These are phyloP conservation scores for Euplagia quadripunctaria DNA, from an alignment of 2,888 invertebrate genomes.

Conservation along the genomic window DNA sequence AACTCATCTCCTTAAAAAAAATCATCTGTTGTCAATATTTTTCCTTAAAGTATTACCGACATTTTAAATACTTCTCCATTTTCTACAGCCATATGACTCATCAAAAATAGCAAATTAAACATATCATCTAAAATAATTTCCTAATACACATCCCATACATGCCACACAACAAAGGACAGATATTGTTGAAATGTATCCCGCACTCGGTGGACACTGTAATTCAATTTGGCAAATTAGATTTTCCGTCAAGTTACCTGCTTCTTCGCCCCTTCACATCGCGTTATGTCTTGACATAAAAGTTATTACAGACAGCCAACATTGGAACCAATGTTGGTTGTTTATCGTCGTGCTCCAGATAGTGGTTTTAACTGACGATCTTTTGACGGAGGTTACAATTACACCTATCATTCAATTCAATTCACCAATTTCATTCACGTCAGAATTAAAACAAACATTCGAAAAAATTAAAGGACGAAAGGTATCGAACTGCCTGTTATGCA, in stretches of 20 bases:
- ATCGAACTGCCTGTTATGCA: no score
- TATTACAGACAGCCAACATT: constrained; percentile 58
- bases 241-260: constrained; percentile 83
- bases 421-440: no score
- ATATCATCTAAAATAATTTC: constrained; percentile 1
- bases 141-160: constrained; percentile 25
- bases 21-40: neutral
- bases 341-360: neutral
- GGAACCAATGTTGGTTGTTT: constrained; percentile 54
- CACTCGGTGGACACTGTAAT: constrained; percentile 79
- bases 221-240: constrained; percentile 86
- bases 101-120: constrained; percentile 8
- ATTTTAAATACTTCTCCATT: neutral
- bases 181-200: constrained; percentile 60
- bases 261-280: constrained; percentile 66
- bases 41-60: neutral
- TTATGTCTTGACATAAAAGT: constrained; percentile 60
- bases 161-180: constrained; percentile 29
- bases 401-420: no score
- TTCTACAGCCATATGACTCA: neutral
- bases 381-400: no score
- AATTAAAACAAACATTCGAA: no score
- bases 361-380: neutral
- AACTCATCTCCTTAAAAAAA: neutral
- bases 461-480: no score